These are phyloP conservation scores for Chrysoperla carnea DNA, from an alignment of 1,140 invertebrate species.

Conservation along the genomic window DNA sequence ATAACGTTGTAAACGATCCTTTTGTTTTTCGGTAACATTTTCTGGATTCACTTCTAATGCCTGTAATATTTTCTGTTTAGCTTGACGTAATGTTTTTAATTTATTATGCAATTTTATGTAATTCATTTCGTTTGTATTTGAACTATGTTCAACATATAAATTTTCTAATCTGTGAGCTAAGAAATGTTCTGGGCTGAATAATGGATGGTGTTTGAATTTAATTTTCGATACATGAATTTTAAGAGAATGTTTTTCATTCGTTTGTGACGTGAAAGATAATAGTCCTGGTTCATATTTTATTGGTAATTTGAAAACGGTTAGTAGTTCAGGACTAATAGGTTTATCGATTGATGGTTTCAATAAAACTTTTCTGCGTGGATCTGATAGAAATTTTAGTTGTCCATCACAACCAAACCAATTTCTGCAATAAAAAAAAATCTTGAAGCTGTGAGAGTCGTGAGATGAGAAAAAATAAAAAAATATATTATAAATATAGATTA, in stretches of 20 bases:
- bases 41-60: constrained; percentile 3
- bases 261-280: constrained; percentile 10
- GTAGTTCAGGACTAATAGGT: constrained; percentile 1
- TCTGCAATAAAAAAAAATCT: constrained; percentile 7
- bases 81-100: constrained; percentile 18
- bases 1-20: constrained; percentile 7
- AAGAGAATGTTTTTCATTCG: constrained; percentile 10
- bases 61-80: constrained; percentile 12
- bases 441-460: too few relatives aligned
- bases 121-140: constrained; percentile 11
- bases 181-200: constrained; percentile 22
- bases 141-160: constrained; percentile 17
- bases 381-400: constrained; percentile 8
- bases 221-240: constrained; percentile 19
- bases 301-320: constrained; percentile 4
- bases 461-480: too few relatives aligned
- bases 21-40: constrained; percentile 1
- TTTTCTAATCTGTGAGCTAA: constrained; percentile 19
- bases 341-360: constrained; percentile 7
- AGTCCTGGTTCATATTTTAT: constrained; percentile 6
- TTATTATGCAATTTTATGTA: constrained; percentile 16
- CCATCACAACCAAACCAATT: constrained; percentile 12
- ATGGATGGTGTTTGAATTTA: constrained; percentile 22
- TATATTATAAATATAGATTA: too few relatives aligned
- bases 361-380: constrained; percentile 6